Percentiles rank a stretch among this genome's conserved stretches.
These are phyloP conservation scores for Drosophila tristis DNA, from an alignment of 1,140 invertebrate species.

Conservation along the genomic window DNA sequence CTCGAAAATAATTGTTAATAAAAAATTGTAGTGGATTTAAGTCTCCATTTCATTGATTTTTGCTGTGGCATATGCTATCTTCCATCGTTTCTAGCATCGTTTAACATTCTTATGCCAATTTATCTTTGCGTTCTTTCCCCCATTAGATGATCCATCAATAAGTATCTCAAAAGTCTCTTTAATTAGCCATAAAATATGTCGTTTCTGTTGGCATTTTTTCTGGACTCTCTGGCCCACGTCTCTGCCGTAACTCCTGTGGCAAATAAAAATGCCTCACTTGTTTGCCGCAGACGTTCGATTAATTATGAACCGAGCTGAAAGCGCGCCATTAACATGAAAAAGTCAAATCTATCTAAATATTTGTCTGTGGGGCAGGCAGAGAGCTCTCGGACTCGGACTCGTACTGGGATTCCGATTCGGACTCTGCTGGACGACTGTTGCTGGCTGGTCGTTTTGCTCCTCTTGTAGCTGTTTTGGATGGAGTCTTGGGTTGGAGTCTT, in stretches of 20 bases:
- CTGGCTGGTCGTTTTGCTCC: background rate
- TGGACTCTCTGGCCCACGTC: background rate
- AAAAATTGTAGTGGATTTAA: too few species aligned
- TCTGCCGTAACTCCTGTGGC: conserved; percentile 38
- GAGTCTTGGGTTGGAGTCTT: background rate
- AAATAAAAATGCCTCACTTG: conserved; percentile 79
- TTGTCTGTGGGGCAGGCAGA: conserved; percentile 62
- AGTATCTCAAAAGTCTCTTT: conserved; percentile 43
- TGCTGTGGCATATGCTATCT: background rate
- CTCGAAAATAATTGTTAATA: too few species aligned
- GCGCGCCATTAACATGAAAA: conserved; percentile 81
- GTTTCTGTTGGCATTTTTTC: conserved; percentile 54
- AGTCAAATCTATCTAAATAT: conserved; percentile 83
- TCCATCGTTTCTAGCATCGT: background rate
- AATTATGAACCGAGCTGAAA: conserved; percentile 80
- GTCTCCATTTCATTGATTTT: too few species aligned
- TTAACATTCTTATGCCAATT: conserved; percentile 7
- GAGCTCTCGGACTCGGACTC: conserved; percentile 19
- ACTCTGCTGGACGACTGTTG: conserved; percentile 25
- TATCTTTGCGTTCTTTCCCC: conserved; percentile 6
- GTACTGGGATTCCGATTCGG: conserved; percentile 16
- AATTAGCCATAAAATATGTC: conserved; percentile 76
- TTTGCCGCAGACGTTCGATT: conserved; percentile 75
- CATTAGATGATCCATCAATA: conserved; percentile 43
- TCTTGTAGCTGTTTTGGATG: too few species aligned